These are phyloP conservation scores for Odontophorus gujanensis DNA, from an alignment of 2,113 vertebrate genomes.

Conservation along the genomic window DNA sequence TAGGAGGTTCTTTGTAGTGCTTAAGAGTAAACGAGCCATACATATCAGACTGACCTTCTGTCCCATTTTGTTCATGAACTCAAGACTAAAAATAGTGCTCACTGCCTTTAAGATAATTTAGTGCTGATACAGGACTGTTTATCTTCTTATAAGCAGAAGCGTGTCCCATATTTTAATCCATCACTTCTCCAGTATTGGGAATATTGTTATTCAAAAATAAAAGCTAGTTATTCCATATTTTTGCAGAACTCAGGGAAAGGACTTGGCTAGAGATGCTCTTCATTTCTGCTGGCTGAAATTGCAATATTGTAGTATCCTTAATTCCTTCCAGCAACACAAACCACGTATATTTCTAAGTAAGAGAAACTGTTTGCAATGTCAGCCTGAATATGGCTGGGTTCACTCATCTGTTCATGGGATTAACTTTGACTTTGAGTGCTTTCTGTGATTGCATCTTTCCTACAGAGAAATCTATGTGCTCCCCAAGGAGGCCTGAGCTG, in stretches of 20 bases:
- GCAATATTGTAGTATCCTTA: not conserved
- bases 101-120: not conserved
- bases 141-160: not conserved
- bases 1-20: not conserved
- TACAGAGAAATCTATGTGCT: not conserved
- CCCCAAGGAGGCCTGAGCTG: not conserved
- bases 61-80: not conserved
- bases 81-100: not conserved
- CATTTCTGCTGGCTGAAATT: not conserved
- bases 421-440: not conserved
- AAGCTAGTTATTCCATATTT: not conserved
- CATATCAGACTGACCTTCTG: slow-evolving; percentile 11
- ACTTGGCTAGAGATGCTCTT: not conserved
- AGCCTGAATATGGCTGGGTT: not conserved
- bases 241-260: not conserved
- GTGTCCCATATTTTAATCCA: not conserved
- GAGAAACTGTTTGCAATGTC: not conserved
- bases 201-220: not conserved
- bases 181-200: not conserved
- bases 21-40: slow-evolving; percentile 37
- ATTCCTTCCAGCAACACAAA: not conserved
- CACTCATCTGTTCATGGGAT: not conserved
- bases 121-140: not conserved
- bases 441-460: not conserved
- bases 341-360: not conserved